phyloP scores from a whole-genome alignment of 2,113 vertebrate genomes.

The Heteronetta atricapilla region DNA sequence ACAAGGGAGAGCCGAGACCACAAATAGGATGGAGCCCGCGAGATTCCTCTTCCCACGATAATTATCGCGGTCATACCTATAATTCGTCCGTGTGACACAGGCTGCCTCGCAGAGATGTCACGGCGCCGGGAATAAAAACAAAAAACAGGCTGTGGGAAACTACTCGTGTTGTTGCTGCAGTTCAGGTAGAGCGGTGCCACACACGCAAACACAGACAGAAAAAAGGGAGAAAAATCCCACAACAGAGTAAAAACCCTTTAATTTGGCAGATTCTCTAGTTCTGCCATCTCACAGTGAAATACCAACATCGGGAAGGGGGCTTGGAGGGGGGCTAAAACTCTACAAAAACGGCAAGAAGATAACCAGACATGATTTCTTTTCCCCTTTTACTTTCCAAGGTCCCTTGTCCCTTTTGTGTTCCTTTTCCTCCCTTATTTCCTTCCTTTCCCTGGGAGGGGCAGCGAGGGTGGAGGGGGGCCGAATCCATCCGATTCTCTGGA shows the following conservation, averaged over 20 bases:
- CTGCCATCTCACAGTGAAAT: neutral
- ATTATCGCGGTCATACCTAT: neutral
- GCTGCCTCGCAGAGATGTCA: neutral
- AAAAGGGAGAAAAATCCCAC: neutral
- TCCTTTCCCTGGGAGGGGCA: conserved; percentile 23
- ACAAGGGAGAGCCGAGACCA: neutral
- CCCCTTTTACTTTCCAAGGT: conserved; percentile 50
- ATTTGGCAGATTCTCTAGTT: neutral
- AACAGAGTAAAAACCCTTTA: neutral
- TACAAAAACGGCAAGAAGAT: neutral
- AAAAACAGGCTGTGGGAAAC: neutral
- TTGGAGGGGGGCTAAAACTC: neutral
- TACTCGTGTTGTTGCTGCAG: neutral
- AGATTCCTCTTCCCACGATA: neutral
- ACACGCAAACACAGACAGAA: fast-evolving
- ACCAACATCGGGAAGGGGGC: neutral
- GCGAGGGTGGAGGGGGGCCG: neutral
- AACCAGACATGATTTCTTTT: neutral
- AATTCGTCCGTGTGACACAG: neutral
- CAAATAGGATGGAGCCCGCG: neutral
- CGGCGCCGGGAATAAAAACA: neutral
- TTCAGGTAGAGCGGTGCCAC: neutral
- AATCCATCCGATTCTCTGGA: conserved; percentile 19
- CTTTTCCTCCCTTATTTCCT: conserved; percentile 30
- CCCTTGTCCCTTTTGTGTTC: conserved; percentile 49